Conservation (phyloP, 2,113 vertebrate species). For the Hemiscyllium ocellatum region DNA sequence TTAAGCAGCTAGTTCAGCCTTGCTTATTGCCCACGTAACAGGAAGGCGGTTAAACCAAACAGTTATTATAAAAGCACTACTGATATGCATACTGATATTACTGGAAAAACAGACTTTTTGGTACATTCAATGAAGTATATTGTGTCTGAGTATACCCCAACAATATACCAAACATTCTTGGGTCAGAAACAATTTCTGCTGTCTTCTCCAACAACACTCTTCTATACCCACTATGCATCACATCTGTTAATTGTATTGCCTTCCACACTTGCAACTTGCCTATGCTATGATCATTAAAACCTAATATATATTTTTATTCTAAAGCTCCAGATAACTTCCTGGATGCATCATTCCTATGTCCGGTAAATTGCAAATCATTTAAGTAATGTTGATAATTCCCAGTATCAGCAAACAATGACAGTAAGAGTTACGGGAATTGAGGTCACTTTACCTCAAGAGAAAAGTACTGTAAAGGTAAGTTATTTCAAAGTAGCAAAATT, state of each 20-base stretch:
- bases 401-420: background rate
- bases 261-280: background rate
- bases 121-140: background rate
- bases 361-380: background rate
- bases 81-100: background rate
- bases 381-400: background rate
- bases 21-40: background rate
- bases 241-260: background rate
- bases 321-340: background rate
- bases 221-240: background rate
- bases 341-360: background rate
- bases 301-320: background rate
- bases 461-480: background rate
- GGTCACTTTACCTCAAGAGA: background rate
- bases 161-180: background rate
- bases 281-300: background rate
- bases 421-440: background rate
- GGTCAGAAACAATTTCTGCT: background rate
- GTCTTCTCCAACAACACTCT: background rate
- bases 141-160: background rate
- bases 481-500: background rate
- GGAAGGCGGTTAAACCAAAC: background rate
- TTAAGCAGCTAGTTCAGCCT: constrained; percentile 25
- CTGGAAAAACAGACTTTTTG: background rate
- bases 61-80: background rate